Conservation (phyloP, 2,113 vertebrate species). For the Ptyas mucosa region DNA sequence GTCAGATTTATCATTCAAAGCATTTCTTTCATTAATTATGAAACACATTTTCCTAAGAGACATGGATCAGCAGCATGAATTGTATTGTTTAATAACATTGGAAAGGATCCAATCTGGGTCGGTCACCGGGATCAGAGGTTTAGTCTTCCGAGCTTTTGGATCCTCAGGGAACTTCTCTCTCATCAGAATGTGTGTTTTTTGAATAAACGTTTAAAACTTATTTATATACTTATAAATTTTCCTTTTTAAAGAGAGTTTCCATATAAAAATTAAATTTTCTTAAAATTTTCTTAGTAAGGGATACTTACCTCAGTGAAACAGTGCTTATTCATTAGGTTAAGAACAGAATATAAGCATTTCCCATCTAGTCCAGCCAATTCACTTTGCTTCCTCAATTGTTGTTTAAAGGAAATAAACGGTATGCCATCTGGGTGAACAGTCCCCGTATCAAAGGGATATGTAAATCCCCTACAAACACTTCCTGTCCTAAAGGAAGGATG, state of each 20-base stretch:
- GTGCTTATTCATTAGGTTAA: background rate
- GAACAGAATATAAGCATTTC: background rate
- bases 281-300: background rate
- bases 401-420: slow-evolving; percentile 1
- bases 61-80: background rate
- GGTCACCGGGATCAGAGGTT: background rate
- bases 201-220: background rate
- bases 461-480: slow-evolving; percentile 19
- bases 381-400: slow-evolving; percentile 6
- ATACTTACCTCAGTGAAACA: background rate
- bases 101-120: background rate
- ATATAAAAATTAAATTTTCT: background rate
- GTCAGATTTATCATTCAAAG: background rate
- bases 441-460: background rate
- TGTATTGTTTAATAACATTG: background rate
- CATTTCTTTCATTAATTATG: background rate
- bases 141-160: background rate
- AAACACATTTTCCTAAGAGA: background rate
- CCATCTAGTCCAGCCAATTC: background rate
- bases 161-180: background rate
- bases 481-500: slow-evolving; percentile 25
- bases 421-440: slow-evolving; percentile 9
- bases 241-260: background rate
- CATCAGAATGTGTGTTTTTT: background rate
- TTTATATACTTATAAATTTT: background rate